Base-by-base conservation (phyloP, 2,888 invertebrate species). In the Alsophila aescularia region DNA sequence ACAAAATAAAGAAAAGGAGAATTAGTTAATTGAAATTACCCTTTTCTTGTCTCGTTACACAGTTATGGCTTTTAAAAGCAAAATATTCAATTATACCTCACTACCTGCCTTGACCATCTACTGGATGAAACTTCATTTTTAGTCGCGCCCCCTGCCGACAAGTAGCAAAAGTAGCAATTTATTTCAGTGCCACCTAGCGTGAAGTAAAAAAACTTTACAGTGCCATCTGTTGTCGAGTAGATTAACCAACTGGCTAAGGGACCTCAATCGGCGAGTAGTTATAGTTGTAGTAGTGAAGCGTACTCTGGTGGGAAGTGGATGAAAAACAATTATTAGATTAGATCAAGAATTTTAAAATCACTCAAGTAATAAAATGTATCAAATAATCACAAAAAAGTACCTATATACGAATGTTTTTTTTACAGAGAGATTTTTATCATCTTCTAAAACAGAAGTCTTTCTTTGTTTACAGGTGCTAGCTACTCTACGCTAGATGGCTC, bases 101-200 rank as follows among this genome's bases (percentile, higher is more conserved):
- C n/a, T n/a, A n/a, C n/a, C n/a, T n/a, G n/a, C n/a, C n/a, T n/a
- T n/a, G n/a, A n/a, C n/a, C n/a, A n/a, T n/a, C n/a, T n/a, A n/a
- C n/a, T n/a, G n/a, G n/a, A n/a, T n/a, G n/a, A n/a, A n/a, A n/a
- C n/a, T n/a, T n/a, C n/a, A 10, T 29, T n/a, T 27, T 29, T 16
- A 13, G 9, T 2, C 45, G 8, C 7, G 68, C 45, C 72, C 69
- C 70, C 82, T 76, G 50, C 29, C 42, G 61, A 13, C 8, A 15
- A 65, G 54, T 63, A 65, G 68, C 4, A 2, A 34, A 47, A 58
- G 52, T 50, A 55, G 24, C 13, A 36, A 13, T 29, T 12, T 13
- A 29, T 14, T 52, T n/a, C 12, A 45, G 18, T 21, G 72, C 52
- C 67, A 68, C 67, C 77, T 73, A 52, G 34, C 10, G 64, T 3